Evolutionary conservation across 37 sponge, comb jelly and placozoan genomes (phyloP).

Genomic region (Chondrilla cf. caribensis): DNA sequence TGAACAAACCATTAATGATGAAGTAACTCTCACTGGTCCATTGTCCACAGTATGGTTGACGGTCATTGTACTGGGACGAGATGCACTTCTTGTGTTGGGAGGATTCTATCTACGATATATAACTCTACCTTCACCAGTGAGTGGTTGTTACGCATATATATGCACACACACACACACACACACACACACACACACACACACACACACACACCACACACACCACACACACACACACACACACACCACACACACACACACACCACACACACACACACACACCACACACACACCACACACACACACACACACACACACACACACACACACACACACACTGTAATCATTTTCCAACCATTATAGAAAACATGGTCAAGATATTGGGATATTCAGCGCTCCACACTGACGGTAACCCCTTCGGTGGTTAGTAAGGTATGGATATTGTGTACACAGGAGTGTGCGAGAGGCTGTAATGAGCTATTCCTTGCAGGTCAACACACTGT

Average conservation of each 20-base stretch:
- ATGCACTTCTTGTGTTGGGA: conserved; percentile 52
- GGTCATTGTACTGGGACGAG: conserved; percentile 58
- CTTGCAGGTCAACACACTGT: conserved; percentile 70
- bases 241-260: background rate
- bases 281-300: background rate
- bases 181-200: background rate
- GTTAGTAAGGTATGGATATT: conserved; percentile 71
- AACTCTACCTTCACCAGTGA: conserved; percentile 86
- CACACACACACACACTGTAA: background rate
- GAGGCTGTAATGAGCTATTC: too few relatives aligned
- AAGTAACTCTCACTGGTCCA: too few relatives aligned
- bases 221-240: background rate
- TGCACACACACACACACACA: background rate
- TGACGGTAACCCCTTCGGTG: conserved; percentile 65
- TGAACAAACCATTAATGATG: background rate
- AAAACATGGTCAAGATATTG: conserved; percentile 69
- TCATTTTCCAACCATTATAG: conserved; percentile 27
- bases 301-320: background rate
- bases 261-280: background rate
- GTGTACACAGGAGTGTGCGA: background rate
- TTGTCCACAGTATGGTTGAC: conserved; percentile 46
- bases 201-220: background rate
- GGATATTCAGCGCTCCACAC: conserved; percentile 72
- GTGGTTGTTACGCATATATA: background rate
- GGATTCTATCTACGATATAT: conserved; percentile 79